Evolutionary conservation across 2,113 vertebrate species (phyloP).

Genomic region (Psilopsiagon aurifrons): DNA sequence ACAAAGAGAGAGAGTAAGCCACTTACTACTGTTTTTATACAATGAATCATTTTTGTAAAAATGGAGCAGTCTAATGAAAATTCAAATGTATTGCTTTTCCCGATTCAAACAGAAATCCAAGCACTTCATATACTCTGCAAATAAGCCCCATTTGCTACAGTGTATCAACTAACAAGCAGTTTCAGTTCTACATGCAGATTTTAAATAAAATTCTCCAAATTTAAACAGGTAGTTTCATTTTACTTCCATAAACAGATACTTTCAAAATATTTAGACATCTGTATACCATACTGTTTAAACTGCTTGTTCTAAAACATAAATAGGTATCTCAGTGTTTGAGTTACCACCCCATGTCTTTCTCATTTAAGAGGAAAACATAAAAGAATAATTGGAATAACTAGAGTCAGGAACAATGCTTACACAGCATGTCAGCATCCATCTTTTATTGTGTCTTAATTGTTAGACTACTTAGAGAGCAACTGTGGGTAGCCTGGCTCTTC

Average conservation of each 20-base stretch:
- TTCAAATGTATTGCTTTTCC: constrained; percentile 42
- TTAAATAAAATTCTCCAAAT: constrained; percentile 76
- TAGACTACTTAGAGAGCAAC: not conserved
- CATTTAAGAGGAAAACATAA: constrained; percentile 72
- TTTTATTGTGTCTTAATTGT: constrained; percentile 67
- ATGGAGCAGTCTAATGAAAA: constrained; percentile 57
- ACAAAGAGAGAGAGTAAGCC: constrained; percentile 67
- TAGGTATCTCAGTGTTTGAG: constrained; percentile 82
- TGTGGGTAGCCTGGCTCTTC: not conserved
- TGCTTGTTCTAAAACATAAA: constrained; percentile 87
- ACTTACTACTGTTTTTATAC: constrained; percentile 49
- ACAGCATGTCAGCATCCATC: constrained; percentile 68
- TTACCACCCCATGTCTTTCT: constrained; percentile 76
- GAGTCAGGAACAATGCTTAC: constrained; percentile 72
- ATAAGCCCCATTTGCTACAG: constrained; percentile 60
- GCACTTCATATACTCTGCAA: constrained; percentile 46
- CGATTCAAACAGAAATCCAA: not conserved
- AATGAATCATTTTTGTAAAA: constrained; percentile 58
- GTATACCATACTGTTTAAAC: constrained; percentile 82
- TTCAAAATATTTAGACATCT: constrained; percentile 87
- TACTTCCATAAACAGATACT: constrained; percentile 77
- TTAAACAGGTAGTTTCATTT: constrained; percentile 85
- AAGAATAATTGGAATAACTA: constrained; percentile 73
- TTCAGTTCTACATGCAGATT: constrained; percentile 67
- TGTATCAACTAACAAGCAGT: constrained; percentile 50